phyloP scores from a whole-genome alignment of 2,113 vertebrate genomes.

The Prunella himalayana region DNA sequence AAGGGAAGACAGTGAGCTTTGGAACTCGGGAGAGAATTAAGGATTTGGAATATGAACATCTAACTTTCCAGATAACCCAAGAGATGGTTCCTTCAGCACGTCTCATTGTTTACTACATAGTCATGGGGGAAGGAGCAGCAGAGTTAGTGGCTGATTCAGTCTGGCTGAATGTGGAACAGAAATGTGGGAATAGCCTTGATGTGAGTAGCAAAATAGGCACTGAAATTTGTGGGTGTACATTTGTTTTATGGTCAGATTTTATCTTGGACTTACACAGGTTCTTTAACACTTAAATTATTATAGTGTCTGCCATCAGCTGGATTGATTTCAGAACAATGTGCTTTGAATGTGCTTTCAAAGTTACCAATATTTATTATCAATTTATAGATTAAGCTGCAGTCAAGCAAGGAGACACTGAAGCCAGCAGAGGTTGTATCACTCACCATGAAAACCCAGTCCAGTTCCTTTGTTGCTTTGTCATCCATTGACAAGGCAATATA shows the following conservation, averaged over 20 bases:
- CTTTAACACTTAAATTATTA: not conserved
- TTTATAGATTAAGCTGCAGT: constrained; percentile 73
- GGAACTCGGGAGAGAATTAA: constrained; percentile 55
- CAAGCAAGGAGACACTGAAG: not conserved
- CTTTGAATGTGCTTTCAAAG: not conserved
- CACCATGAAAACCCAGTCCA: constrained; percentile 63
- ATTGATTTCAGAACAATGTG: not conserved
- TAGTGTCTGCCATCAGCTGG: not conserved
- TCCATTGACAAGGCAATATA: constrained; percentile 82
- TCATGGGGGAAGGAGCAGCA: constrained; percentile 75
- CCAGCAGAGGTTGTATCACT: constrained; percentile 74
- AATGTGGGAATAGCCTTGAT: constrained; percentile 81
- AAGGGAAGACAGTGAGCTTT: constrained; percentile 79
- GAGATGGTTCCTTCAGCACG: constrained; percentile 89
- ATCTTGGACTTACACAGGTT: not conserved
- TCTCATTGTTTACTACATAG: constrained; percentile 88
- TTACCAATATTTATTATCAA: not conserved
- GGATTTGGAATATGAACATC: constrained; percentile 59
- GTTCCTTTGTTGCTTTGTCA: constrained; percentile 81
- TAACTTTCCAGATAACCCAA: constrained; percentile 79
- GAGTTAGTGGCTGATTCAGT: constrained; percentile 91
- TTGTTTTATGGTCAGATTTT: not conserved
- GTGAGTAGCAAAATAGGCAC: constrained; percentile 54
- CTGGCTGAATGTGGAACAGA: constrained; percentile 84
- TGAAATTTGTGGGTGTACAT: not conserved